These are phyloP conservation scores for Nasonia giraulti DNA, from an alignment of 1,140 invertebrate species.

Conservation along the genomic window DNA sequence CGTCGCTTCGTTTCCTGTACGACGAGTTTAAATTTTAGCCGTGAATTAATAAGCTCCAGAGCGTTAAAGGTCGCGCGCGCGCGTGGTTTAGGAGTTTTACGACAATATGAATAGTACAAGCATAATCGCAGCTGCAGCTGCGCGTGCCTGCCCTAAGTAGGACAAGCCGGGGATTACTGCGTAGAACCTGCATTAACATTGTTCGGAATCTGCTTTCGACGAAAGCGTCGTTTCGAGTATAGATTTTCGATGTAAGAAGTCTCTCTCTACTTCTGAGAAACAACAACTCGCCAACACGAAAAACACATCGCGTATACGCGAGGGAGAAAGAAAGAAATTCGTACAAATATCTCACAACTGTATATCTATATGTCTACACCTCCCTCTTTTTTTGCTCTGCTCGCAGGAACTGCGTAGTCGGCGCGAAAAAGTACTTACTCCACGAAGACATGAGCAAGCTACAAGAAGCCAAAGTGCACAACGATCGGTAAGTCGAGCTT, in stretches of 20 bases:
- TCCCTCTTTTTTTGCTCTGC: conserved; percentile 37
- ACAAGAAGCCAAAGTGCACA: conserved; percentile 69
- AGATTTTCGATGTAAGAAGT: no score
- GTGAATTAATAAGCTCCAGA: background rate
- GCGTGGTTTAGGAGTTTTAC: background rate
- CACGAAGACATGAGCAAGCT: conserved; percentile 76
- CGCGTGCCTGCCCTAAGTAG: background rate
- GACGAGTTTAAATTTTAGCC: no score
- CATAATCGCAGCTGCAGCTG: no score
- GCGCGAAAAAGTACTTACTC: conserved; percentile 76
- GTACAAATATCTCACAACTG: background rate
- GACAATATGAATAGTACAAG: background rate
- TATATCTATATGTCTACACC: background rate
- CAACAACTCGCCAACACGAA: background rate
- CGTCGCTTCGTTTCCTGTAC: background rate
- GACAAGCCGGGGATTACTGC: background rate
- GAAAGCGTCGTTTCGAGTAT: background rate
- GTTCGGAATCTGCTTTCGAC: background rate
- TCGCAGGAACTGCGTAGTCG: conserved; percentile 73
- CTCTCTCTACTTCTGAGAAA: no score
- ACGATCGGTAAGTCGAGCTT: conserved; percentile 70
- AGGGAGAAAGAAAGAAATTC: background rate
- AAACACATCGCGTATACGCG: background rate
- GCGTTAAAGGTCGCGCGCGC: background rate
- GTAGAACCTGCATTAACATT: background rate